Percentiles rank a stretch among this genome's conserved stretches.
Conservation (phyloP, 2,113 vertebrate genomes). For the Neoarius graeffei region DNA sequence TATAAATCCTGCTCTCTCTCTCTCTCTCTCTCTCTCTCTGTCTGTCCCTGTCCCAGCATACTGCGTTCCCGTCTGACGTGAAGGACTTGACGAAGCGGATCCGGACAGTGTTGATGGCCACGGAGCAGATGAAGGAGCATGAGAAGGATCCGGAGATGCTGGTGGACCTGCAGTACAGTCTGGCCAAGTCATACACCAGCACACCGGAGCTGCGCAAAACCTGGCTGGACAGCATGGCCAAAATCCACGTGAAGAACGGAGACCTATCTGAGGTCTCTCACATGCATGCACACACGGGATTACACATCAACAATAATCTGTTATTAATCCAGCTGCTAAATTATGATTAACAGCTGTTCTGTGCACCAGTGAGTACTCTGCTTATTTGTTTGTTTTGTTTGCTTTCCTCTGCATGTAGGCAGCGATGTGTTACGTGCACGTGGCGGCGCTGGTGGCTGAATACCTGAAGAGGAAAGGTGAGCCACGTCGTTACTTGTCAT, state of each 20-base stretch:
- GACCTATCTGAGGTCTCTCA: constrained; percentile 89
- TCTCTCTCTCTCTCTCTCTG: not conserved
- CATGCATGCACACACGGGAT: not conserved
- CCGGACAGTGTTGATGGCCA: constrained; percentile 96
- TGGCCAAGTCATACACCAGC: constrained; percentile 97
- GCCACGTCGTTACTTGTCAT: not conserved
- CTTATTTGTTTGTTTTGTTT: not conserved
- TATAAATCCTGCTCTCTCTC: not conserved
- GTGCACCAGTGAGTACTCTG: not conserved
- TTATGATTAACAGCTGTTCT: not conserved
- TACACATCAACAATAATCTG: not conserved
- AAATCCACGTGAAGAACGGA: constrained; percentile 94
- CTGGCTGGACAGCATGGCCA: constrained; percentile 98
- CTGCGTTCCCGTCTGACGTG: constrained; percentile 91
- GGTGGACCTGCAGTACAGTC: constrained; percentile 96
- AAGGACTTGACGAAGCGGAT: constrained; percentile 98
- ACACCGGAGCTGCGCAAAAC: constrained; percentile 96
- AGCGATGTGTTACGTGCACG: constrained; percentile 97
- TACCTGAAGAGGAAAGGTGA: constrained; percentile 96
- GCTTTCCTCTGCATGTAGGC: constrained; percentile 77
- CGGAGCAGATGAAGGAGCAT: constrained; percentile 98
- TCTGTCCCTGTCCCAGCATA: constrained; percentile 74
- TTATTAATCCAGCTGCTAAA: not conserved
- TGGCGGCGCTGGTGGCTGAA: constrained; percentile 93
- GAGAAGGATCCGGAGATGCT: constrained; percentile 97